A percentile compares a stretch with the other conserved stretches of the same genome.
phyloP scores from a whole-genome alignment of 2,113 vertebrate species.

The Ammodytes dubius region DNA sequence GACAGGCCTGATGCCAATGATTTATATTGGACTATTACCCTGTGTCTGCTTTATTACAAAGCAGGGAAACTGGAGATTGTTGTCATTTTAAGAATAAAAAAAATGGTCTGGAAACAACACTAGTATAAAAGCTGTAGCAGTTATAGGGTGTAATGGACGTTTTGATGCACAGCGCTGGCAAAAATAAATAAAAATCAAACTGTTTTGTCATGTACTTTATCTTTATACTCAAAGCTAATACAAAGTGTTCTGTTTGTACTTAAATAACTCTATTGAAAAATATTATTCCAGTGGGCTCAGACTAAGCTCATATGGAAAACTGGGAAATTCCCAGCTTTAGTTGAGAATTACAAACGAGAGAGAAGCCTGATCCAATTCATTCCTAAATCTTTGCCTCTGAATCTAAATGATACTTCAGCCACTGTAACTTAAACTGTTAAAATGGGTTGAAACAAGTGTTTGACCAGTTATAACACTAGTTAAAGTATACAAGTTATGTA shows the following conservation, averaged over 20 bases:
- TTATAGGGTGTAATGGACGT: not conserved
- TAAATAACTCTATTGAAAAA: not conserved
- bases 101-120: not conserved
- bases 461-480: not conserved
- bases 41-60: not conserved
- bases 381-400: not conserved
- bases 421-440: not conserved
- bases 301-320: conserved; percentile 1
- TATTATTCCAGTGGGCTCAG: not conserved
- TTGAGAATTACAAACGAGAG: not conserved
- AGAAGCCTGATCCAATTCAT: not conserved
- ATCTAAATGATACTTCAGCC: not conserved
- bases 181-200: not conserved
- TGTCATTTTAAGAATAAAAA: not conserved
- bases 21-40: not conserved
- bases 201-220: not conserved
- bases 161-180: not conserved
- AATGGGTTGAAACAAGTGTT: not conserved
- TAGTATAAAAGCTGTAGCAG: not conserved
- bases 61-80: not conserved
- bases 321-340: conserved; percentile 21
- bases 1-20: not conserved
- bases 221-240: not conserved
- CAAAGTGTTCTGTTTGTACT: not conserved
- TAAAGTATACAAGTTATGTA: no score